phyloP scores from a whole-genome alignment of 2,797 vertebrate species.

The Yasuhikotakia modesta region DNA sequence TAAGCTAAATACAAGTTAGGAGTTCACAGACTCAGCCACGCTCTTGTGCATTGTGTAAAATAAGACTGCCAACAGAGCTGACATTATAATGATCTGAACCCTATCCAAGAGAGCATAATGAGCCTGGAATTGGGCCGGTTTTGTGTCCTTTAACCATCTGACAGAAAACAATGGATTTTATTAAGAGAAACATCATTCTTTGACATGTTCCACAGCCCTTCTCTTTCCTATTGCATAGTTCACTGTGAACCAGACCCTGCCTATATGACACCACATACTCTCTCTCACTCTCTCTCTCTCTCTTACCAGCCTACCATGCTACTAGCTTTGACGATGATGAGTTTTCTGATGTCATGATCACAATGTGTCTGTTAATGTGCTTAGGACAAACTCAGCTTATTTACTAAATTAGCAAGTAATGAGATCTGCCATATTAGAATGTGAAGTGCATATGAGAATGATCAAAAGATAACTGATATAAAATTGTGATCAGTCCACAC shows the following conservation, averaged over 20 bases:
- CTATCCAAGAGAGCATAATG: constrained; percentile 69
- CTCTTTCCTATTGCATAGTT: constrained; percentile 57
- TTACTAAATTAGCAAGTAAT: constrained; percentile 25
- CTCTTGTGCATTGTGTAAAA: constrained; percentile 32
- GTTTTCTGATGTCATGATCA: constrained; percentile 22
- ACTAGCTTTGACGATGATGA: background rate
- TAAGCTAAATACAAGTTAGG: too few relatives aligned
- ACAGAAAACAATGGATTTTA: constrained; percentile 65
- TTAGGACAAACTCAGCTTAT: background rate
- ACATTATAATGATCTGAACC: constrained; percentile 64
- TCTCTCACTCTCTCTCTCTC: constrained; percentile 11
- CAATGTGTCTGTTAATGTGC: constrained; percentile 13
- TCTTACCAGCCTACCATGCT: background rate
- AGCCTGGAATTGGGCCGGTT: constrained; percentile 67
- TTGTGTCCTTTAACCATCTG: constrained; percentile 70
- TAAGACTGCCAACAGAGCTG: constrained; percentile 60
- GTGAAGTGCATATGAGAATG: constrained; percentile 5
- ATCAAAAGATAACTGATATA: constrained; percentile 1
- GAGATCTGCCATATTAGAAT: constrained; percentile 14
- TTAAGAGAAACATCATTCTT: constrained; percentile 69
- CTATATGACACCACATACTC: too few relatives aligned
- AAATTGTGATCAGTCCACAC: background rate
- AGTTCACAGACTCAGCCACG: background rate
- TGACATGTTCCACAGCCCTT: constrained; percentile 57
- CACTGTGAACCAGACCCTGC: constrained; percentile 41